Evolutionary conservation across 2,888 invertebrate genomes (phyloP), one percentile per base, ranked within the genome.

Genomic region (Silvanus unidentatus): DNA sequence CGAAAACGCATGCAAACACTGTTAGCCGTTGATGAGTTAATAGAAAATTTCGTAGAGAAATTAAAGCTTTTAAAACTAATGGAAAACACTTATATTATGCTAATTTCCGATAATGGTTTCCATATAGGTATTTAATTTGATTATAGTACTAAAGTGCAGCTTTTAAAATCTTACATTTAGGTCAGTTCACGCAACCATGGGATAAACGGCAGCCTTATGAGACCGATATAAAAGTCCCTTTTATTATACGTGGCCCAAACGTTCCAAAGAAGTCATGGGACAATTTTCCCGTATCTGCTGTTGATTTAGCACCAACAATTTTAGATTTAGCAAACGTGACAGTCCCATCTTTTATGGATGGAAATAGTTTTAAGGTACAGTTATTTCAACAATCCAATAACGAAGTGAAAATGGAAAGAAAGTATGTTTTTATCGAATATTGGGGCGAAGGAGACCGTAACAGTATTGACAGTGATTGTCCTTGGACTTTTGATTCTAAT

Each of bases 201-300:
- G 94, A 95, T 70, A 95, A 95, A 65, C 75, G 94, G 1, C 91
- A 92, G 60, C 88, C 89, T 0, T 95, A 95, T 69, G 92, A 95
- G 65, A 84, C 89, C 0, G 95, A 95, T 63, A 84, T 93, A 35
- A 78, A 83, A 55, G 84, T 95, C 0, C 94, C 94, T 0, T 73
- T 95, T 2, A 62, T 92, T 38, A 79, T 95, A 1, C 75, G 83
- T 37, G 94, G 91, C 0, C 93, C 94, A 0, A 75, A 75, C 1
- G 71, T 91, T 9, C 70, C 70, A 16, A 77, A 77, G 40, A 62
- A 68, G 0, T 40, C 54, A 2, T 58, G 73, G 1, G 70, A 79
- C 48, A 63, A 68, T 0, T 72, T 77, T 40, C 81, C 87, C 0
- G 78, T 87, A 0, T 74, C 85, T 5, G 81, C 86, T 55, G 81